Evolutionary conservation across 2,888 invertebrate genomes (phyloP).

Genomic region (Drosophila meridionalis): DNA sequence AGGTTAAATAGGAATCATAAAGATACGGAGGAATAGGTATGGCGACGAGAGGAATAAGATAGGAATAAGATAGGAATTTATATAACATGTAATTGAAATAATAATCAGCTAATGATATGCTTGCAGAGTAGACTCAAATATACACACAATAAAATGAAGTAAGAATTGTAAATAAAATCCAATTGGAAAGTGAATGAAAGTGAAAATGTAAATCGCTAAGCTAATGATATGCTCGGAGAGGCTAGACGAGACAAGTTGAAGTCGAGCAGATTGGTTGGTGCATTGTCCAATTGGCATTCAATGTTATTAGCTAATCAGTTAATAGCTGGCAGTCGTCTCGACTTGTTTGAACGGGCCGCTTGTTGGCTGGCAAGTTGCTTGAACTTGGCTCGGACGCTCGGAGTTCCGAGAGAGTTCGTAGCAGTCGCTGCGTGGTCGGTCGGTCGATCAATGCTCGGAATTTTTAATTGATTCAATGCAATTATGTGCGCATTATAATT

Average conservation of each 20-base stretch:
- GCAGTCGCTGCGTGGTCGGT: background rate
- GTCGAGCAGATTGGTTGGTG: background rate
- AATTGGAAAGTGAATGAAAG: slow-evolving; percentile 22
- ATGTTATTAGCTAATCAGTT: slow-evolving; percentile 69
- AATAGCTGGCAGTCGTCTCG: slow-evolving; percentile 42
- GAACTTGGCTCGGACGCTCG: slow-evolving; percentile 61
- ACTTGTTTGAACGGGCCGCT: slow-evolving; percentile 23
- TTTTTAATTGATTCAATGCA: slow-evolving; percentile 65
- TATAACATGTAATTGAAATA: too few species aligned
- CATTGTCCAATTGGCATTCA: slow-evolving; percentile 55
- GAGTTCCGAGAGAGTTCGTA: slow-evolving; percentile 27
- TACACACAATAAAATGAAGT: background rate
- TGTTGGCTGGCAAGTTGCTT: slow-evolving; percentile 54
- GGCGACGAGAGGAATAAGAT: background rate
- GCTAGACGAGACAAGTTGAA: background rate
- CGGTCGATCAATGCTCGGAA: slow-evolving; percentile 66
- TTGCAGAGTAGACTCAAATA: background rate
- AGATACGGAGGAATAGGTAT: background rate
- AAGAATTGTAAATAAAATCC: background rate
- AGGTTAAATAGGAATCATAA: background rate
- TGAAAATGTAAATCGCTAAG: slow-evolving; percentile 16
- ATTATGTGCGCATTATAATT: slow-evolving; percentile 77
- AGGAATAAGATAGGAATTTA: too few species aligned
- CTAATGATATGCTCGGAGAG: slow-evolving; percentile 17
- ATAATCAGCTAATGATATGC: background rate